phyloP scores from a whole-genome alignment of 2,113 vertebrate genomes.

The Pseudonaja textilis region DNA sequence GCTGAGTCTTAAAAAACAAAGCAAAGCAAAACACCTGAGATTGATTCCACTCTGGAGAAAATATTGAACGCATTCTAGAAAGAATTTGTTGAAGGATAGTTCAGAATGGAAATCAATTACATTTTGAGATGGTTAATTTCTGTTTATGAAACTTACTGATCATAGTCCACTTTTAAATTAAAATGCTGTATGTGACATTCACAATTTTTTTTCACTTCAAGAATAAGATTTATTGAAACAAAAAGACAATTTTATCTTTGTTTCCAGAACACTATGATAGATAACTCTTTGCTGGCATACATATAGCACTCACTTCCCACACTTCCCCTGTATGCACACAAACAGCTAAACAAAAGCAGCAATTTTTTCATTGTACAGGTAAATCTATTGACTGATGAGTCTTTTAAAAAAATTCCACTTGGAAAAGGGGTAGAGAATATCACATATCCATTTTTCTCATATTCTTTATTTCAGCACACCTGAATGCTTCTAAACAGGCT shows the following conservation, averaged over 20 bases:
- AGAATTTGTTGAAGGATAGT: background rate
- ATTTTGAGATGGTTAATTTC: background rate
- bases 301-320: conserved; percentile 23
- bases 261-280: conserved; percentile 24
- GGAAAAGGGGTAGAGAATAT: background rate
- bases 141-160: background rate
- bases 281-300: background rate
- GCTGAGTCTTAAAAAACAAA: background rate
- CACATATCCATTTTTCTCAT: conserved; percentile 21
- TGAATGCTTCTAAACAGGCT: background rate
- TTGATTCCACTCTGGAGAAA: background rate
- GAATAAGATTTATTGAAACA: conserved; percentile 1
- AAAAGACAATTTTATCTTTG: conserved; percentile 31
- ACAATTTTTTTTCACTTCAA: background rate
- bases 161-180: background rate
- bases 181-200: background rate
- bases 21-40: background rate
- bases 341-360: background rate
- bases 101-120: no score
- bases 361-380: conserved; percentile 28
- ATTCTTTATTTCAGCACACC: background rate
- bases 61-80: background rate
- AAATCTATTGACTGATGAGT: conserved; percentile 40
- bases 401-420: conserved; percentile 18
- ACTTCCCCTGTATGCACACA: background rate